Base-by-base conservation (phyloP, 2,113 vertebrate species). In the Thalassoma bifasciatum region DNA sequence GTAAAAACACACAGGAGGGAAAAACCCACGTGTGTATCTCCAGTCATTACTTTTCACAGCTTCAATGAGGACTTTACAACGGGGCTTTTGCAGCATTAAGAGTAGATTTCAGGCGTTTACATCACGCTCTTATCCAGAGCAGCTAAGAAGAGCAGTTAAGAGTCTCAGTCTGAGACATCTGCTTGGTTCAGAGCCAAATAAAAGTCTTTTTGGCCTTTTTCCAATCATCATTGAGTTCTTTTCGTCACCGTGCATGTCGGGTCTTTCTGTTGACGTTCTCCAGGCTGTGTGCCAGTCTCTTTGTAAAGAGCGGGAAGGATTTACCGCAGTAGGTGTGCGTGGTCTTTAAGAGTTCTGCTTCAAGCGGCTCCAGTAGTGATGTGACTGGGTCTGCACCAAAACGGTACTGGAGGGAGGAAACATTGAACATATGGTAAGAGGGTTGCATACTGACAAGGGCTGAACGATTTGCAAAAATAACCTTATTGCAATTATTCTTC, bases 291-390 rank as follows among this genome's bases (percentile, higher is more conserved):
- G 82, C 63, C 56, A 97, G 93, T 24, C 91, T 95, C 88, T 94
- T 96, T 73, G 95, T 93, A 87, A 99, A 95, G 51, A 97, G 91
- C 42, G 90, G 72, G 79, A 96, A 93, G 34, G 95, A 94, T 91
- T 93, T 96, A 26, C 97, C 96, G 81, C 96, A 98, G 69, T 98
- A 99, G 0, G 96, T 97, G 61, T 96, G 95, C 0, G 86, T 93
- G 30, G 96, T 96, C 89, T 94, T 95, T 84, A 86, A 74, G 44
- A 98, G 89, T 71, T 95, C 93, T 76, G 88, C 86, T 86, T 96
- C 95, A 26, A 98, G 89, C 19, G 96, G 96, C n/a, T 92, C 82
- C 88, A 97, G 61, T 79, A 99, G 73, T 13, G 93, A 93, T 53
- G 26, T 86, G 58, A 93, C 46, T 1, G 93, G 90, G 81, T 97